Percentiles rank a stretch among this genome's conserved stretches.
Evolutionary conservation across 1,140 invertebrate species (phyloP).

Genomic region (Callitettix versicolor): DNA sequence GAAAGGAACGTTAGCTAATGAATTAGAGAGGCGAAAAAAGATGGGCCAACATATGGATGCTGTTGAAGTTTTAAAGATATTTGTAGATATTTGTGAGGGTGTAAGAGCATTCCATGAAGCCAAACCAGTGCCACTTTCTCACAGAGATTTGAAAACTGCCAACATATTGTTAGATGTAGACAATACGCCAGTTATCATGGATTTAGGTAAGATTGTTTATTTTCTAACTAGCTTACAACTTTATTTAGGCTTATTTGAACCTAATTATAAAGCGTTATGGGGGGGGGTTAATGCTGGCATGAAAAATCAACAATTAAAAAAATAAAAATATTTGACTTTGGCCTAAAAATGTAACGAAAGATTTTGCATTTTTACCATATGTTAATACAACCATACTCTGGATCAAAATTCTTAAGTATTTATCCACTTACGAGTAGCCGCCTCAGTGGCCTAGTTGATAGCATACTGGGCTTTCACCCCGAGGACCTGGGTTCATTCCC

Average conservation of each 20-base stretch:
- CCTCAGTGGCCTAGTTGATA: no score
- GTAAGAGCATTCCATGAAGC: constrained; percentile 63
- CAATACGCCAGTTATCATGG: constrained; percentile 67
- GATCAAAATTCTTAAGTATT: no score
- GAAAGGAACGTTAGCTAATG: constrained; percentile 64
- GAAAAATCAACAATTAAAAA: no score
- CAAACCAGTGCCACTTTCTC: constrained; percentile 61
- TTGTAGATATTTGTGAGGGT: constrained; percentile 63
- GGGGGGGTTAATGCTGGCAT: background rate
- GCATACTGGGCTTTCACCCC: no score
- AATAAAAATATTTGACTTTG: no score
- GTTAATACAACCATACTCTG: no score
- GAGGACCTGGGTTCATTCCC: no score
- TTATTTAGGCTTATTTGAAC: no score
- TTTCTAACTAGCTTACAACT: no score
- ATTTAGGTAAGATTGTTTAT: constrained; percentile 56
- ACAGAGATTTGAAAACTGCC: constrained; percentile 75
- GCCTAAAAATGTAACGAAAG: no score
- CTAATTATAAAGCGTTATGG: background rate
- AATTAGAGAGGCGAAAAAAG: constrained; percentile 48
- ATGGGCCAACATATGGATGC: constrained; percentile 50
- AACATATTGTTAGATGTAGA: constrained; percentile 68
- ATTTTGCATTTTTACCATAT: no score
- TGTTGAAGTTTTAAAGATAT: constrained; percentile 54
- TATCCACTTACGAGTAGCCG: no score